phyloP scores from a whole-genome alignment of 2,888 invertebrate genomes.

The Drosophila testacea region DNA sequence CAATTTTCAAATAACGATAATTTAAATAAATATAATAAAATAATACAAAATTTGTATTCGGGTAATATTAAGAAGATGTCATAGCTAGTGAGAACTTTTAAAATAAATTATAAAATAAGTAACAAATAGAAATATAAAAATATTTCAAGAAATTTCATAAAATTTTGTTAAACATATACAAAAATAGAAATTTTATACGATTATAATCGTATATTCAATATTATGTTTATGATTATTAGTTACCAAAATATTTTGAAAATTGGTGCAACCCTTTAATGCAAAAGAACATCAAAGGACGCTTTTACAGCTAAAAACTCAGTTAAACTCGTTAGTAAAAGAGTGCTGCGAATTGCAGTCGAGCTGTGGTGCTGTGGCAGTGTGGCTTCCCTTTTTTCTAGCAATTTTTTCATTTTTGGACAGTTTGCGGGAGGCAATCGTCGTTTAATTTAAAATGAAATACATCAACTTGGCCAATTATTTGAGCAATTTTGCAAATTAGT shows the following conservation, averaged over 20 bases:
- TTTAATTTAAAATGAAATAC: slow-evolving; percentile 72
- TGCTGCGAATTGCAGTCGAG: slow-evolving; percentile 64
- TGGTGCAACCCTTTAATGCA: not conserved
- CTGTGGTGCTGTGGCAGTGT: slow-evolving; percentile 9
- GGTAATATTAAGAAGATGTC: too few relatives aligned
- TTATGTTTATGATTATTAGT: not conserved
- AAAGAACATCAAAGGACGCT: not conserved
- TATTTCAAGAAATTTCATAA: too few relatives aligned
- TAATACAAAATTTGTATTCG: too few relatives aligned
- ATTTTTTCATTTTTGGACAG: slow-evolving; percentile 17
- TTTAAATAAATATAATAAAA: too few relatives aligned
- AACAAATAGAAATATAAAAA: too few relatives aligned
- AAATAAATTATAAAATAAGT: too few relatives aligned
- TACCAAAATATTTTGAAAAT: not conserved
- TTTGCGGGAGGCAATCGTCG: slow-evolving; percentile 35
- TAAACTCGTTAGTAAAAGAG: slow-evolving; percentile 23
- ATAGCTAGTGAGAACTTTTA: too few relatives aligned
- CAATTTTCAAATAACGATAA: too few relatives aligned
- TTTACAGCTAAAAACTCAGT: slow-evolving; percentile 6
- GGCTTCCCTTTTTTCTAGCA: slow-evolving; percentile 3
- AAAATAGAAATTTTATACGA: too few relatives aligned
- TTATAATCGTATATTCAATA: too few relatives aligned
- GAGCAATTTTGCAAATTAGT: slow-evolving; percentile 76
- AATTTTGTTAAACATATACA: too few relatives aligned
- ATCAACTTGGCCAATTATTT: slow-evolving; percentile 75